Conservation (phyloP, 2,888 invertebrate genomes). For the Incurvaria masculella region DNA sequence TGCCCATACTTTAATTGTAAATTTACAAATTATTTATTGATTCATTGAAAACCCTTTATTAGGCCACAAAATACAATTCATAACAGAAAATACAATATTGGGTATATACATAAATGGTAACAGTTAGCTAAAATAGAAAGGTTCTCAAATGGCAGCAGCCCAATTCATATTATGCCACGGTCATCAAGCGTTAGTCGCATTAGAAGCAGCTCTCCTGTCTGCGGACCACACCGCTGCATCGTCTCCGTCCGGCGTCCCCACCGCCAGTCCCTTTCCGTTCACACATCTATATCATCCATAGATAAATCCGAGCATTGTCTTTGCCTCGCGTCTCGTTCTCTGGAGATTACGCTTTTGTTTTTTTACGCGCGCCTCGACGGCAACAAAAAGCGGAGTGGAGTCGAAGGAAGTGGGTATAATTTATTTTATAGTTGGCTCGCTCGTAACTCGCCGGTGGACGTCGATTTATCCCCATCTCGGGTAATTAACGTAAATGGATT, state of each 20-base stretch:
- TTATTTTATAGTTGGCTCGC: constrained; percentile 56
- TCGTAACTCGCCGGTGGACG: constrained; percentile 55
- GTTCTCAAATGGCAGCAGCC: too few relatives aligned
- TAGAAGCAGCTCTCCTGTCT: too few relatives aligned
- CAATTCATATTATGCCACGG: too few relatives aligned
- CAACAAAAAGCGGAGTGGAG: constrained; percentile 53
- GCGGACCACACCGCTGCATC: too few relatives aligned
- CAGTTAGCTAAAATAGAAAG: too few relatives aligned
- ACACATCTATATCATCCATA: constrained; percentile 54
- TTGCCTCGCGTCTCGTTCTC: constrained; percentile 57
- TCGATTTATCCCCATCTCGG: constrained; percentile 53
- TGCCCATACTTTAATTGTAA: too few relatives aligned
- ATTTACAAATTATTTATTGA: too few relatives aligned
- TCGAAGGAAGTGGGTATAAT: constrained; percentile 57
- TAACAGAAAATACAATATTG: too few relatives aligned
- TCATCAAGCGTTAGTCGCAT: too few relatives aligned
- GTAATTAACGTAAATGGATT: constrained; percentile 58
- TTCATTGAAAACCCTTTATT: too few relatives aligned
- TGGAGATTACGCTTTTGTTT: constrained; percentile 50
- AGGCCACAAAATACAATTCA: too few relatives aligned
- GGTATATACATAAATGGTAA: too few relatives aligned
- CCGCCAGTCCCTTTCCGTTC: constrained; percentile 24
- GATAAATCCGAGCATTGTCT: constrained; percentile 58
- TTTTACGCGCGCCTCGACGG: constrained; percentile 25
- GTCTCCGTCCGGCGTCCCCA: constrained; percentile 13